These are phyloP conservation scores for Ctena decussata DNA, from an alignment of 2,888 invertebrate genomes.

Conservation along the genomic window DNA sequence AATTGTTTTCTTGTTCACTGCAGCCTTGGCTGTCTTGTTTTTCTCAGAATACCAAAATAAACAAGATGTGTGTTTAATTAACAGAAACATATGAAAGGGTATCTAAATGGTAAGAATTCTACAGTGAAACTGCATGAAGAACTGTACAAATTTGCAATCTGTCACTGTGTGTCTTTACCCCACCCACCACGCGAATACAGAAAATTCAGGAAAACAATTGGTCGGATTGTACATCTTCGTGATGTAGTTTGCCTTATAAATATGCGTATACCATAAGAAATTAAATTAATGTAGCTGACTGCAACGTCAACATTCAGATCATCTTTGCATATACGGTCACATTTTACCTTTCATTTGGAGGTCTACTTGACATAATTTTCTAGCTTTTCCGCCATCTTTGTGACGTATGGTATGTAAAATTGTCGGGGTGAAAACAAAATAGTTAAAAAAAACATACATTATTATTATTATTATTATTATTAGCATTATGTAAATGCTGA, in stretches of 20 bases:
- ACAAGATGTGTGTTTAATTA: too few species aligned
- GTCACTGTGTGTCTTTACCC: neutral
- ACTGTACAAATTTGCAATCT: too few species aligned
- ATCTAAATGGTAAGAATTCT: too few species aligned
- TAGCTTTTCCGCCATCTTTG: neutral
- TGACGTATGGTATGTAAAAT: neutral
- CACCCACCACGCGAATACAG: neutral
- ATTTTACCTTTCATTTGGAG: slow-evolving; percentile 36
- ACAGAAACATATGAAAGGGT: too few species aligned
- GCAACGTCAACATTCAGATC: neutral
- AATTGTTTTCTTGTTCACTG: too few species aligned
- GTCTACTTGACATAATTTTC: slow-evolving; percentile 36
- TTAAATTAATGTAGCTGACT: neutral
- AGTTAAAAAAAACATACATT: too few species aligned
- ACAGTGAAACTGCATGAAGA: too few species aligned
- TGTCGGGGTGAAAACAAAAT: too few species aligned
- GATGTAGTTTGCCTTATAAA: neutral
- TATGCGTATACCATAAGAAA: neutral
- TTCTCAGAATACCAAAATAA: too few species aligned
- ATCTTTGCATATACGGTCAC: neutral
- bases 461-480: too few species aligned
- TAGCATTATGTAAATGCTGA: too few species aligned
- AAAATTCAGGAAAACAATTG: neutral
- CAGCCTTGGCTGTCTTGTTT: too few species aligned
- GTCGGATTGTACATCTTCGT: neutral